Evolutionary conservation across 2,888 invertebrate species (phyloP).

Genomic region (Lasioglossum malachurum): DNA sequence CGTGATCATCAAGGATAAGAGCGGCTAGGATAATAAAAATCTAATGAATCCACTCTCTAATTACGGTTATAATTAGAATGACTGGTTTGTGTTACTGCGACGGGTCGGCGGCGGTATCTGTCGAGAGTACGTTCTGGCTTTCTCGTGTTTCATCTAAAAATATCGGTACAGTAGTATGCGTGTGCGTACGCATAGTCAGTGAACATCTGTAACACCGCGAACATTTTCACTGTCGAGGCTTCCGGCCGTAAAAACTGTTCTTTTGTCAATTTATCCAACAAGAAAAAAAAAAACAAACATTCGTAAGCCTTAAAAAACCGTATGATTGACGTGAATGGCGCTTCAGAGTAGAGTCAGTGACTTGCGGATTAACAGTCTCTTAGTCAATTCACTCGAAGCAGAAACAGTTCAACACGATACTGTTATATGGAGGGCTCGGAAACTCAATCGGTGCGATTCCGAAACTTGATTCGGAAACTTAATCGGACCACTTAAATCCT

Average conservation of each 20-base stretch:
- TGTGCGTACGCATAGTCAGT: neutral
- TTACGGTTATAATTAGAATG: constrained; percentile 43
- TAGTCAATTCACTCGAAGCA: neutral
- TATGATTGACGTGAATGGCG: too few relatives aligned
- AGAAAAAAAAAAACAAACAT: neutral
- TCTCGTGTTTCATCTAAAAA: constrained; percentile 37
- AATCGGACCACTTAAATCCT: too few relatives aligned
- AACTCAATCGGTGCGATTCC: too few relatives aligned
- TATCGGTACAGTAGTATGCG: too few relatives aligned
- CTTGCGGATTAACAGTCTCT: too few relatives aligned
- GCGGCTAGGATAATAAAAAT: constrained; percentile 9
- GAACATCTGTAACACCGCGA: neutral
- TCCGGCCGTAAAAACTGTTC: too few relatives aligned
- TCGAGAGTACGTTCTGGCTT: constrained; percentile 15
- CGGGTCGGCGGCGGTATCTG: neutral
- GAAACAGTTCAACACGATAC: neutral
- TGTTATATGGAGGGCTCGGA: too few relatives aligned
- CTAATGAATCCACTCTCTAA: constrained; percentile 40
- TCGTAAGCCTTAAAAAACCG: too few relatives aligned
- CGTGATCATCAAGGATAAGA: constrained; percentile 24
- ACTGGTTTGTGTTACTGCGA: constrained; percentile 24
- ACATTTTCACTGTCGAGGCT: too few relatives aligned
- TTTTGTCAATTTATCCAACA: too few relatives aligned
- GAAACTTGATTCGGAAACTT: too few relatives aligned
- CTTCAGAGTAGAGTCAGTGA: too few relatives aligned